phyloP scores from a whole-genome alignment of 2,113 vertebrate genomes.

The Syrmaticus mikado region DNA sequence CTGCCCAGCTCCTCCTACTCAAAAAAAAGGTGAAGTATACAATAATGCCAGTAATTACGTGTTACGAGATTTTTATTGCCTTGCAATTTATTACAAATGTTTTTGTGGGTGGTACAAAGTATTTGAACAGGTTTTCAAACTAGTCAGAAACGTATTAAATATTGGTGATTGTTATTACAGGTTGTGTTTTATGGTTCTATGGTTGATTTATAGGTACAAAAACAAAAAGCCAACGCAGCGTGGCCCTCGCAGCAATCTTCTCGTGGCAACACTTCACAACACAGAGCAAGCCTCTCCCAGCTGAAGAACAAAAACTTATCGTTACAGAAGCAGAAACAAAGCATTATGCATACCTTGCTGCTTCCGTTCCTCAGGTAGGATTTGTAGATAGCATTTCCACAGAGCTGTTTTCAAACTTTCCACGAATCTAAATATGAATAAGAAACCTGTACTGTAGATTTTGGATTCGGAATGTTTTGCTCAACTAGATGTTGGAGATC shows the following conservation, averaged over 20 bases:
- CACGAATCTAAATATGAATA: not conserved
- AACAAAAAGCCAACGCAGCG: not conserved
- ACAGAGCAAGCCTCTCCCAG: not conserved
- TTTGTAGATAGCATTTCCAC: not conserved
- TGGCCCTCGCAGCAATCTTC: slow-evolving; percentile 1
- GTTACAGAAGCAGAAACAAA: not conserved
- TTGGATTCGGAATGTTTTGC: not conserved
- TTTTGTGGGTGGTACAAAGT: slow-evolving; percentile 79
- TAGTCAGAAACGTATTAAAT: slow-evolving; percentile 72
- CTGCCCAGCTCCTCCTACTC: not conserved
- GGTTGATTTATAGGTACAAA: slow-evolving; percentile 56
- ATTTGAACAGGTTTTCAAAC: slow-evolving; percentile 76
- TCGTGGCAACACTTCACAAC: not conserved
- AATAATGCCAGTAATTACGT: slow-evolving; percentile 79
- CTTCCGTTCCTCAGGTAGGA: not conserved
- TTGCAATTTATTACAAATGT: slow-evolving; percentile 70
- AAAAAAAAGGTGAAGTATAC: not conserved
- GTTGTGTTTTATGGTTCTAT: slow-evolving; percentile 71
- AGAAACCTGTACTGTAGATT: not conserved
- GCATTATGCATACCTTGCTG: not conserved
- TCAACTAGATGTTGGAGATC: not conserved
- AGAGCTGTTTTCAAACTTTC: not conserved
- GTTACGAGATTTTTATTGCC: slow-evolving; percentile 75
- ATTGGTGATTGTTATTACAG: slow-evolving; percentile 78
- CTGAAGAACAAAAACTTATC: not conserved